These are phyloP conservation scores for Tipula lateralis DNA, from an alignment of 2,888 invertebrate genomes.

Conservation along the genomic window DNA sequence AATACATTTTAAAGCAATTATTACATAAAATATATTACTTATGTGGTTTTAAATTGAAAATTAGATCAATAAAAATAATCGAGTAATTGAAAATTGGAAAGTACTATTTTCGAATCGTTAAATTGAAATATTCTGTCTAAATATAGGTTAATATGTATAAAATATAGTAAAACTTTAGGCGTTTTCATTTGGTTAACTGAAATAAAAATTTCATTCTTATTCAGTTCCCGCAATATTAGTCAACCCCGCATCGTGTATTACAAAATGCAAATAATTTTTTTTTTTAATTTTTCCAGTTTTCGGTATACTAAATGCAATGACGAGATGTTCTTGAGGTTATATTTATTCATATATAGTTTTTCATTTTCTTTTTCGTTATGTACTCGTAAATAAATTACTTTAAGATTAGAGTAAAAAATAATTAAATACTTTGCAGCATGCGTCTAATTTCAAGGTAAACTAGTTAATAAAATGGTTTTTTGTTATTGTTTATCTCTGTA, in stretches of 20 bases:
- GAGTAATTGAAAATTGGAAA: not conserved
- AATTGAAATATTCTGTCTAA: not conserved
- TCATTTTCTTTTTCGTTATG: not conserved
- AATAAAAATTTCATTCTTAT: not conserved
- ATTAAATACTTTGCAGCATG: not conserved
- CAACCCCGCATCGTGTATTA: not conserved
- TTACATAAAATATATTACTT: not conserved
- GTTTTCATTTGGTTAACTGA: not conserved
- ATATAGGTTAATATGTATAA: slow-evolving; percentile 4
- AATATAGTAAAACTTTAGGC: slow-evolving; percentile 8
- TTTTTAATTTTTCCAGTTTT: not conserved
- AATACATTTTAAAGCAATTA: not conserved
- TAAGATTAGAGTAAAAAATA: not conserved
- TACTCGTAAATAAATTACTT: not conserved
- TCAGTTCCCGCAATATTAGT: not conserved
- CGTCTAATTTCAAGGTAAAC: not conserved
- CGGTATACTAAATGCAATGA: not conserved
- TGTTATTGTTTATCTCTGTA: not conserved
- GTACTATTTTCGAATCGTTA: not conserved
- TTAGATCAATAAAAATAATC: not conserved
- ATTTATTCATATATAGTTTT: not conserved
- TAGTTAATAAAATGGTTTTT: not conserved
- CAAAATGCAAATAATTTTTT: not conserved
- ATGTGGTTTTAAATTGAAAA: not conserved
- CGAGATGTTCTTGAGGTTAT: not conserved